Base-by-base conservation (phyloP, 2,113 vertebrate genomes). In the Coregonus clupeaformis region DNA sequence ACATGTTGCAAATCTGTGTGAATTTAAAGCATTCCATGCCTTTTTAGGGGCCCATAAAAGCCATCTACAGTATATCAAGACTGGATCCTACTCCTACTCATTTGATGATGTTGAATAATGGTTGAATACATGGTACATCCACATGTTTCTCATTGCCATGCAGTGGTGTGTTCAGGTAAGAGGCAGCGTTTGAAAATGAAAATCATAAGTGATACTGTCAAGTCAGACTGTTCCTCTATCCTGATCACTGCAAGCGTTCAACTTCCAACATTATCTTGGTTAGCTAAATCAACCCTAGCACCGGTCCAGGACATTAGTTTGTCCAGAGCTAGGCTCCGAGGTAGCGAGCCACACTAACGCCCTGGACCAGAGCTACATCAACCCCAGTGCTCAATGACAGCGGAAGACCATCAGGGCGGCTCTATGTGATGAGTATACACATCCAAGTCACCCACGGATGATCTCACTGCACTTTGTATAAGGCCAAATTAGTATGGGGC, bases 111-210 rank as follows among this genome's bases (percentile, higher is more conserved):
- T 42, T 42, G 36, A 42, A 11, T 42, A 12, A 42, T 12, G 36
- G 36, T 76, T 89, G 86, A 84, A 79, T 0, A 70, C 3, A 55
- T 89, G 77, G 65, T 85, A 83, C 80, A 87, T 73, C 87, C 91
- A 92, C 82, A 84, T 88, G 81, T 82, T 79, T 88, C 86, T 87
- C 85, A 88, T 87, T 92, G 20, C 4, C 3, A 57, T 22, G 27
- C 25, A 13, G 64, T 68, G 55, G 22, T 25, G 62, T 63, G 64
- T 66, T 66, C 64, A 66, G 64, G 64, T 67, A 42, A 42, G 36
- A 42, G 36, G 36, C 36, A 42, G 9, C 36, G 2, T 11, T 42
- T 42, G 9, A 67, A 27, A 67, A 22, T 60, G 6, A 22, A 22
- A 60, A 16, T 22, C 6, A 24, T 7, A 60, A 60, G 57, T 11